These are phyloP conservation scores for Bombus picipes DNA, from an alignment of 1,140 invertebrate species.

Conservation along the genomic window DNA sequence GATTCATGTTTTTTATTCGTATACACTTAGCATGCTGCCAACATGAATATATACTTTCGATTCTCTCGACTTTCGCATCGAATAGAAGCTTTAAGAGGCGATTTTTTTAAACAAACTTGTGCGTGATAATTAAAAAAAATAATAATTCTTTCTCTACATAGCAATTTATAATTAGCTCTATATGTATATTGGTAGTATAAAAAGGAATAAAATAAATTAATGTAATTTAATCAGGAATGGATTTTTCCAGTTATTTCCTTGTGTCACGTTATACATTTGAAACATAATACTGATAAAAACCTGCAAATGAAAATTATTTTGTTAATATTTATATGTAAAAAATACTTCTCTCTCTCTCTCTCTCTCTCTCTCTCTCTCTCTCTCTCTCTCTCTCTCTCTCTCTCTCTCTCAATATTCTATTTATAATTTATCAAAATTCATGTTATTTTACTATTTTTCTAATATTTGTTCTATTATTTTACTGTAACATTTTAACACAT, in stretches of 20 bases:
- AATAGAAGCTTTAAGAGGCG: conserved; percentile 4
- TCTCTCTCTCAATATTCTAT: no score
- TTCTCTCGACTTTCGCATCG: neutral
- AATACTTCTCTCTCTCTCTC: neutral
- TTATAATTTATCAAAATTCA: neutral
- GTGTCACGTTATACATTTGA: conserved; percentile 38
- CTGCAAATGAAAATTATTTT: conserved; percentile 13
- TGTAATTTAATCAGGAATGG: neutral
- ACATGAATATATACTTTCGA: neutral
- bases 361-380: neutral
- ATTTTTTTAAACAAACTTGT: conserved; percentile 33
- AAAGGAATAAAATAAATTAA: conserved; percentile 40
- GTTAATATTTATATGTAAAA: neutral
- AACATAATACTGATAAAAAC: conserved; percentile 40
- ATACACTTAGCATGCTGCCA: conserved; percentile 20
- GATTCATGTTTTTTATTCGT: conserved; percentile 28
- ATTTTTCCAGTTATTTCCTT: neutral
- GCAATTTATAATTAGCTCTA: conserved; percentile 23
- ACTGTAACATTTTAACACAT: no score
- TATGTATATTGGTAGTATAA: neutral
- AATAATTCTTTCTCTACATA: conserved; percentile 33
- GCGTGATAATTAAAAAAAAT: conserved; percentile 9
- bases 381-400: no score
- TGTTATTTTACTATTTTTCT: no score
- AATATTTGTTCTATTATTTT: no score